These are phyloP conservation scores for Xenopus borealis DNA, from an alignment of 2,113 vertebrate species.

Conservation along the genomic window DNA sequence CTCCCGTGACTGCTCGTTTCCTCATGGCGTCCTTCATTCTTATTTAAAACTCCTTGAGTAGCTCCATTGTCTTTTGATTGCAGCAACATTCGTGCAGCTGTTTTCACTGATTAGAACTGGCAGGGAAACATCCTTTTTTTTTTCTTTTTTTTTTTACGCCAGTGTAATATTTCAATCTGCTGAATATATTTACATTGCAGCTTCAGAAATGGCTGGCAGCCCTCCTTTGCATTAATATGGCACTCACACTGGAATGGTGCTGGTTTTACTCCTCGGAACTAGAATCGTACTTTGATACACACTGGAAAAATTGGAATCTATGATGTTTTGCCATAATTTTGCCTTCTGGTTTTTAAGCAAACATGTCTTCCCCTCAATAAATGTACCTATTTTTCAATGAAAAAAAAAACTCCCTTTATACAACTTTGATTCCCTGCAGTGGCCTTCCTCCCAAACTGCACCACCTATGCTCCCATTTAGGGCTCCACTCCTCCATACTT, in stretches of 20 bases:
- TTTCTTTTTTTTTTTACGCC: conserved; percentile 2
- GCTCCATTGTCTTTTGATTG: conserved; percentile 46
- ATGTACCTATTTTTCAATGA: too few relatives aligned
- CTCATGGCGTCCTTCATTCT: conserved; percentile 36
- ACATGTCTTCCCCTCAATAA: too few relatives aligned
- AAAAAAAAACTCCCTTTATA: too few relatives aligned
- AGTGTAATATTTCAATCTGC: conserved; percentile 41
- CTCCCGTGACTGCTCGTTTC: conserved; percentile 36
- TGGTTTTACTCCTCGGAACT: conserved; percentile 6
- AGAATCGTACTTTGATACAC: too few relatives aligned
- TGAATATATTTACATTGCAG: conserved; percentile 43
- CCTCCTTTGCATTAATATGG: conserved; percentile 21
- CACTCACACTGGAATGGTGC: neutral
- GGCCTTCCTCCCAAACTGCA: too few relatives aligned
- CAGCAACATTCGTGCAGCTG: conserved; percentile 45
- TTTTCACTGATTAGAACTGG: conserved; percentile 47
- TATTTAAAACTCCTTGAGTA: conserved; percentile 48
- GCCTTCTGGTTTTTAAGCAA: too few relatives aligned
- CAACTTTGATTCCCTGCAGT: too few relatives aligned
- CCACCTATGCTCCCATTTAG: too few relatives aligned
- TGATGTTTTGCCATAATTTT: too few relatives aligned
- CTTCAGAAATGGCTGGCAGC: conserved; percentile 35
- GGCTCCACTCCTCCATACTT: too few relatives aligned
- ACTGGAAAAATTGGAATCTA: too few relatives aligned
- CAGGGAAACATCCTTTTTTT: conserved; percentile 43